phyloP scores from a whole-genome alignment of 2,888 invertebrate genomes.

The Agriopis aurantiaria region DNA sequence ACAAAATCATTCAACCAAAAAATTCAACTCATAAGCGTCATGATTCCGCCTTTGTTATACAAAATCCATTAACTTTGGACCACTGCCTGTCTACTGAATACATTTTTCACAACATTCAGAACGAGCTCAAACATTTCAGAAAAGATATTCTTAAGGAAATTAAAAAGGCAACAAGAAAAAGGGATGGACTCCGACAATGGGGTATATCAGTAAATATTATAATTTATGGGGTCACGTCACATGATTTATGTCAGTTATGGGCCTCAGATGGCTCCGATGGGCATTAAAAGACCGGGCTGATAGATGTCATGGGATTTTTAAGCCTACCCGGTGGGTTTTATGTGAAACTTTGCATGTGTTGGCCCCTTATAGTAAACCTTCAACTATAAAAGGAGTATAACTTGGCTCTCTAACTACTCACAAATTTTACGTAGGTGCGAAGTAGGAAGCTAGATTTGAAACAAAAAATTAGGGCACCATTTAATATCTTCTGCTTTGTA shows the following conservation, averaged over 20 bases:
- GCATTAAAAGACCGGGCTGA: conserved; percentile 31
- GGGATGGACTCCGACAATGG: conserved; percentile 29
- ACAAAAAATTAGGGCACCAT: neutral
- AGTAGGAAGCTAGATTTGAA: no score
- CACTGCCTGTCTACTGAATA: conserved; percentile 13
- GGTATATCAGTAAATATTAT: conserved; percentile 40
- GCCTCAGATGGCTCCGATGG: conserved; percentile 34
- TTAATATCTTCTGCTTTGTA: neutral
- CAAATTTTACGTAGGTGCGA: neutral
- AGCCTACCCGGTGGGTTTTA: conserved; percentile 13
- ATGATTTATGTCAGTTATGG: conserved; percentile 43
- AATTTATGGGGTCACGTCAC: conserved; percentile 40
- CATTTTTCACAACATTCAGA: conserved; percentile 24
- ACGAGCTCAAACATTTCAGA: conserved; percentile 15
- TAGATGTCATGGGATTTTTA: conserved; percentile 39
- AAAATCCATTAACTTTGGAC: conserved; percentile 17
- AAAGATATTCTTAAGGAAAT: conserved; percentile 28
- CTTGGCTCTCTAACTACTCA: neutral
- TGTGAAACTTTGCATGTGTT: conserved; percentile 11
- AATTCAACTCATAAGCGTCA: conserved; percentile 3
- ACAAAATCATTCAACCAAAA: conserved; percentile 1
- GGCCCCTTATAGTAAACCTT: neutral
- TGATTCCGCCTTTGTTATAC: conserved; percentile 11
- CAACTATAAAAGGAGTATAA: neutral
- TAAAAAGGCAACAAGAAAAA: conserved; percentile 32